Percentiles rank a stretch among this genome's conserved stretches.
Evolutionary conservation across 1,140 invertebrate species (phyloP).

Genomic region (Medauroidea extradentata): DNA sequence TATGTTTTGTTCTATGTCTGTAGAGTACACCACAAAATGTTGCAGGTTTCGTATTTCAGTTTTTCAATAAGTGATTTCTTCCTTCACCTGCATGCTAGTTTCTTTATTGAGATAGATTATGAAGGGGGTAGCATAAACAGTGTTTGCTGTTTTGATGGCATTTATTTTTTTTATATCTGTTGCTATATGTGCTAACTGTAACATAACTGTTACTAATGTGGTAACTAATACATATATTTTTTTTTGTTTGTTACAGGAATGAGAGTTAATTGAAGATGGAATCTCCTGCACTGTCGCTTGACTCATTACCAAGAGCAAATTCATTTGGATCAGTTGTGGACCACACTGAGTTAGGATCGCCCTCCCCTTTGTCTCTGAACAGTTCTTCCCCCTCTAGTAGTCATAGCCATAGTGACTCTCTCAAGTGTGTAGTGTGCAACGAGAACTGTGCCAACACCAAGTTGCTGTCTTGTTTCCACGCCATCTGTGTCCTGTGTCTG

Average conservation of each 20-base stretch:
- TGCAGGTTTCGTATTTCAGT: too few relatives aligned
- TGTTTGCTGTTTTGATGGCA: too few relatives aligned
- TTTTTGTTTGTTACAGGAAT: constrained; percentile 51
- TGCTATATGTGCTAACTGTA: too few relatives aligned
- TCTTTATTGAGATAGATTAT: too few relatives aligned
- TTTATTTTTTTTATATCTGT: too few relatives aligned
- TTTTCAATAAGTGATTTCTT: too few relatives aligned
- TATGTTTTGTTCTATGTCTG: too few relatives aligned
- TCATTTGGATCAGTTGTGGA: constrained; percentile 79
- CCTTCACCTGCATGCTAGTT: too few relatives aligned
- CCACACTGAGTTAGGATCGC: constrained; percentile 53
- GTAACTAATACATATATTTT: too few relatives aligned
- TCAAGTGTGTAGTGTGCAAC: constrained; percentile 76
- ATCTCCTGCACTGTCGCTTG: constrained; percentile 83
- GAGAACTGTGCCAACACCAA: constrained; percentile 68
- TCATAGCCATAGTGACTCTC: constrained; percentile 54
- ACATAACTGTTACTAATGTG: too few relatives aligned
- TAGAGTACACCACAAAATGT: too few relatives aligned
- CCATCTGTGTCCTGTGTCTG: constrained; percentile 74
- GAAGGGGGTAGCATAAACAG: too few relatives aligned
- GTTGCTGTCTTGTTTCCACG: constrained; percentile 76
- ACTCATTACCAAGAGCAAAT: constrained; percentile 82
- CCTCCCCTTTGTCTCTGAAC: constrained; percentile 64
- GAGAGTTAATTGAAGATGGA: constrained; percentile 69
- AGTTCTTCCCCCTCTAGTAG: constrained; percentile 75